A percentile compares a stretch with the other conserved stretches of the same genome.
Evolutionary conservation across 2,113 vertebrate genomes (phyloP).

Genomic region (Cryptotis parvus): DNA sequence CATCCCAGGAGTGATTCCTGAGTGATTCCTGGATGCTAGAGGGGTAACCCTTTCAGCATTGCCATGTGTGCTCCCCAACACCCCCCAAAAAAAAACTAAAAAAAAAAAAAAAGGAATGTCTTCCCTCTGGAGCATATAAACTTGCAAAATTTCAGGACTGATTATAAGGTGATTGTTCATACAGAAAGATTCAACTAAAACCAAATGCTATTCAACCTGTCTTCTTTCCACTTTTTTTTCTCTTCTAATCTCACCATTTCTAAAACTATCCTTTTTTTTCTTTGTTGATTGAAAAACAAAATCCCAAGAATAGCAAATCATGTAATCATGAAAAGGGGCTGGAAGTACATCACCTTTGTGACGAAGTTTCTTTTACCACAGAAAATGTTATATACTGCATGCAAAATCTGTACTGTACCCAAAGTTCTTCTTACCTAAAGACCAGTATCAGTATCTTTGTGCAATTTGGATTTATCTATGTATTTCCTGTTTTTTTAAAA

Average conservation of each 20-base stretch:
- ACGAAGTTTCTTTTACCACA: not conserved
- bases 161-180: not conserved
- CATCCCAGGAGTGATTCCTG: too few relatives aligned
- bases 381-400: not conserved
- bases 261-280: not conserved
- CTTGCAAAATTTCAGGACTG: not conserved
- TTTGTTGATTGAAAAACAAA: slow-evolving; percentile 34
- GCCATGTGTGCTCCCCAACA: too few relatives aligned
- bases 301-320: not conserved
- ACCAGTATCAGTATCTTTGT: not conserved
- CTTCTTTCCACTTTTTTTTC: slow-evolving; percentile 16
- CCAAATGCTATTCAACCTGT: not conserved
- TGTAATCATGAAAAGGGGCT: not conserved
- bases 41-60: too few relatives aligned
- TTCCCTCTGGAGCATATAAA: not conserved
- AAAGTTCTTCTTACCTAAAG: not conserved
- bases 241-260: not conserved
- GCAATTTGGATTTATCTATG: not conserved
- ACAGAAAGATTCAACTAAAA: not conserved
- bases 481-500: not conserved
- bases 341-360: not conserved
- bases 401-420: not conserved
- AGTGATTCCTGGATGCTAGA: too few relatives aligned
- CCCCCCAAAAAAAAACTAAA: too few relatives aligned
- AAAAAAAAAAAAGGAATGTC: not conserved